Conservation (phyloP, 2,888 invertebrate genomes). For the Drosophila imparisetae region DNA sequence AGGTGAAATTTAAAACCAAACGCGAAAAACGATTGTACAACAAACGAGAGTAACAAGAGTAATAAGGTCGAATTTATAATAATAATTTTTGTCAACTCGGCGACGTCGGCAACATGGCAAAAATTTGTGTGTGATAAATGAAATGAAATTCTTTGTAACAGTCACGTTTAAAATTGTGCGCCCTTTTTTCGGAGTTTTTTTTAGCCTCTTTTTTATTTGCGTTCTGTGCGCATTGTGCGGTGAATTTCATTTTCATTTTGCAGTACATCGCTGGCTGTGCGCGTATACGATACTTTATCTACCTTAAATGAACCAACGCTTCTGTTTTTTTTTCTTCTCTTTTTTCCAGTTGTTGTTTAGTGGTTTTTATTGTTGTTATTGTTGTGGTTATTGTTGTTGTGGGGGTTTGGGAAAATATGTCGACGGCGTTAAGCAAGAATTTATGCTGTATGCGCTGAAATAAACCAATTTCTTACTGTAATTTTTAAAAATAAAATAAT, state of each 20-base stretch:
- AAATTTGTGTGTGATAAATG: constrained; percentile 71
- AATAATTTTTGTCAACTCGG: constrained; percentile 76
- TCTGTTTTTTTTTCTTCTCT: constrained; percentile 1
- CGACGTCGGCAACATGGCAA: constrained; percentile 49
- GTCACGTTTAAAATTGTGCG: constrained; percentile 77
- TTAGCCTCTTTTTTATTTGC: constrained; percentile 34
- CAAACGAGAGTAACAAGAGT: constrained; percentile 79
- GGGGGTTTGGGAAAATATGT: constrained; percentile 45
- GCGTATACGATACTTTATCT: constrained; percentile 45
- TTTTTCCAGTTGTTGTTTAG: constrained; percentile 23
- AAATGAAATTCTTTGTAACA: constrained; percentile 76
- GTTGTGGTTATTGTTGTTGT: constrained; percentile 37
- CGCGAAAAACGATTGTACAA: constrained; percentile 56
- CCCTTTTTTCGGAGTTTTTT: constrained; percentile 48
- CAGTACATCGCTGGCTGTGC: neutral
- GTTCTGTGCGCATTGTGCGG: constrained; percentile 15
- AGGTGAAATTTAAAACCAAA: constrained; percentile 47
- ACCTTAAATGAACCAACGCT: constrained; percentile 26
- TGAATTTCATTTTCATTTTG: constrained; percentile 31
- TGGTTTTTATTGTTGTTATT: constrained; percentile 40
- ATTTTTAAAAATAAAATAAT: neutral
- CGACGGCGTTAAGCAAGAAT: constrained; percentile 70
- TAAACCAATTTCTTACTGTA: constrained; percentile 16
- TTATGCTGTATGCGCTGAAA: constrained; percentile 62
- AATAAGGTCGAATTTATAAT: constrained; percentile 80